These are phyloP conservation scores for Idaea aversata DNA, from an alignment of 2,888 invertebrate genomes.

Conservation along the genomic window DNA sequence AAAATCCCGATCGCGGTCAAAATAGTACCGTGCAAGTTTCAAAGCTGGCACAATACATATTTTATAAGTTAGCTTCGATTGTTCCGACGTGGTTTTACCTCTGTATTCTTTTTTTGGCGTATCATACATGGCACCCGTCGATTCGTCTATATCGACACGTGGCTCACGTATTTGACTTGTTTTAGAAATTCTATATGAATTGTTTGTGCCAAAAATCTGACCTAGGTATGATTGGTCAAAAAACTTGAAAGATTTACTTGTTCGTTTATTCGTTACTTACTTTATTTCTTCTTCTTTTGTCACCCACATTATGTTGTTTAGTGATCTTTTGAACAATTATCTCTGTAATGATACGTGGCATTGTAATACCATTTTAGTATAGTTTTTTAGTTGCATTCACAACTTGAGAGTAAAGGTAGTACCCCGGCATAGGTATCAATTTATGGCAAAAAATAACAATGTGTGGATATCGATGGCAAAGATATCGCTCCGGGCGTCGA, in stretches of 20 bases:
- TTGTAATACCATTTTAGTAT: not conserved
- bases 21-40: constrained; percentile 68
- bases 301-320: not conserved
- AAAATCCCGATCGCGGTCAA: constrained; percentile 74
- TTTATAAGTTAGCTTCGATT: constrained; percentile 79
- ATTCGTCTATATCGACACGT: constrained; percentile 69
- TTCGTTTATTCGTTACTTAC: no score
- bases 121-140: constrained; percentile 67
- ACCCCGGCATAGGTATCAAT: constrained; percentile 47
- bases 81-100: constrained; percentile 67
- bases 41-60: constrained; percentile 75
- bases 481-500: constrained; percentile 68
- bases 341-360: not conserved
- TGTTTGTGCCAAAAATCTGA: constrained; percentile 42
- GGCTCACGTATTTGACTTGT: constrained; percentile 53
- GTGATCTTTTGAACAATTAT: not conserved
- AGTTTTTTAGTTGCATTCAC: not conserved
- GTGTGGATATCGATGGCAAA: constrained; percentile 63
- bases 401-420: constrained; percentile 38
- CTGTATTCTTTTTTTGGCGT: constrained; percentile 53
- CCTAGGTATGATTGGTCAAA: no score
- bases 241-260: no score
- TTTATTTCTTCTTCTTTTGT: no score
- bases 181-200: constrained; percentile 54
- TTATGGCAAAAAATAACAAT: constrained; percentile 53